Percentiles rank a stretch among this genome's conserved stretches.
Evolutionary conservation across 2,888 invertebrate genomes (phyloP).

Genomic region (Actias luna): DNA sequence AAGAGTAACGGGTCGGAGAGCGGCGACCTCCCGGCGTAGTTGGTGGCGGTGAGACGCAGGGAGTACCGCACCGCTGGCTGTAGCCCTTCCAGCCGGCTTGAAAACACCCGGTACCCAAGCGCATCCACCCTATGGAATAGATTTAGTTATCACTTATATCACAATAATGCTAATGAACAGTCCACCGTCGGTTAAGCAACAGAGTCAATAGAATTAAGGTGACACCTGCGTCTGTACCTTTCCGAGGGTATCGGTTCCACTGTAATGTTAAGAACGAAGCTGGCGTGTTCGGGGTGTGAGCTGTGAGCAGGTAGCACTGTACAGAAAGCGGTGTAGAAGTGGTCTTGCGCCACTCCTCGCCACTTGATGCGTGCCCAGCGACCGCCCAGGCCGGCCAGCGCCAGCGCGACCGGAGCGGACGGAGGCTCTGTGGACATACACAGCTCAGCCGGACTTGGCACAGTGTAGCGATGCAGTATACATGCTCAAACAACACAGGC

Average conservation of each 20-base stretch:
- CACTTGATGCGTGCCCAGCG: constrained; percentile 83
- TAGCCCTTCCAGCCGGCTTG: constrained; percentile 72
- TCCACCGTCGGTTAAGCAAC: background rate
- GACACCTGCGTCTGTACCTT: constrained; percentile 27
- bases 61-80: constrained; percentile 87
- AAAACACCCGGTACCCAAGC: constrained; percentile 34
- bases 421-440: constrained; percentile 81
- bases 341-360: constrained; percentile 45
- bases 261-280: constrained; percentile 46
- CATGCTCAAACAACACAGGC: background rate
- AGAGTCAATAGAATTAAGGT: background rate
- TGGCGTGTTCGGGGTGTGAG: constrained; percentile 37
- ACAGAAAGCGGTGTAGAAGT: constrained; percentile 43
- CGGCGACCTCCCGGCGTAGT: constrained; percentile 86
- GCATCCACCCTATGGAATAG: constrained; percentile 34
- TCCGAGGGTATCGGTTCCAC: constrained; percentile 34
- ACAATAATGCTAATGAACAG: background rate
- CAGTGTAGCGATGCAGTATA: background rate
- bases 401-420: constrained; percentile 81
- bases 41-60: constrained; percentile 85
- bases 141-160: background rate
- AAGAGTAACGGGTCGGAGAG: constrained; percentile 85
- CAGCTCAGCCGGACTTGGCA: background rate
- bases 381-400: constrained; percentile 81
- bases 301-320: constrained; percentile 43